Evolutionary conservation across 2,888 invertebrate species (phyloP), one percentile per base, ranked within the genome.

Genomic region (Pseudococcus jackbeardsleyi): DNA sequence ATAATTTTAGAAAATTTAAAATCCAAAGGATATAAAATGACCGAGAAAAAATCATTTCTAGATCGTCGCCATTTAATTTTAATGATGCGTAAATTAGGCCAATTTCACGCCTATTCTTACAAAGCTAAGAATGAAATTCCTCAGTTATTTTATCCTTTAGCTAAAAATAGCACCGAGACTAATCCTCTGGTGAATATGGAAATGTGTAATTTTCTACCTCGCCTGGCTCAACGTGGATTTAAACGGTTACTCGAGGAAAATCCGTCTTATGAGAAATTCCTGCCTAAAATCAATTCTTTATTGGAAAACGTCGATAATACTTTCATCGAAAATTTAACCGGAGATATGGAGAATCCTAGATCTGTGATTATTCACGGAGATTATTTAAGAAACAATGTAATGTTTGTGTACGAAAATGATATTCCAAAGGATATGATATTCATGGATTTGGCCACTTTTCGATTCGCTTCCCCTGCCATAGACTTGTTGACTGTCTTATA

Each of bases 91-190:
- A 50, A 26, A 82, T 42, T 88, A 1, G 88, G 88, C n/a, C 39
- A 79, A 39, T 88, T 88, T 50, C 88, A 88, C 39, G 77, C 82
- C 8, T 82, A 42, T 54, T 88, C 88, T 1, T 88, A 88, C 19
- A 50, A 42, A 26, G 88, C 88, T n/a, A 79, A 82, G 19, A 9
- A 9, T 1, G 3, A 8, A 0, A n/a, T 46, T 9, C 82, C 82
- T 7, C n/a, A 82, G 9, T 19, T 33, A 19, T 88, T 82, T 19
- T 26, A 88, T 15, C 77, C 79, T 8, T 39, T 50, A 11, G 64
- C 50, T n/a, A 48, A 54, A 5, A 42, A 42, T 46, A 19, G 42
- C 17, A n/a, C 26, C 26, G 79, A 79, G 79, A 79, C 79, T 7
- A 79, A 88, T 8, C 77, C 79, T n/a, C 19, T 50, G 8, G 22